Evolutionary conservation across 2,113 vertebrate genomes (phyloP).

Genomic region (Paramisgurnus dabryanus): DNA sequence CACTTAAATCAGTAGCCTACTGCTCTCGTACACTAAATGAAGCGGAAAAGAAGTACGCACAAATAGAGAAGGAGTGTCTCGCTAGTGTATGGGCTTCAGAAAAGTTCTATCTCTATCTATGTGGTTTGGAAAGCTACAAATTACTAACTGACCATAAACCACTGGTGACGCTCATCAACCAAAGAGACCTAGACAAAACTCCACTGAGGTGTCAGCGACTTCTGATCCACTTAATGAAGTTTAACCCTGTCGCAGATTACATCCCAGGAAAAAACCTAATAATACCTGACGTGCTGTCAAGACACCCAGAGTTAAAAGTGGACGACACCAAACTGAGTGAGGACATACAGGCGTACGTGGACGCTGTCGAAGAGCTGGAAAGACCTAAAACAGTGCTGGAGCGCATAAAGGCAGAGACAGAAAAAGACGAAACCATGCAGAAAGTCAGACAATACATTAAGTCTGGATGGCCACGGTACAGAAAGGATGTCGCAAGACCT

Average conservation of each 20-base stretch:
- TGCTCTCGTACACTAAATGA: no score
- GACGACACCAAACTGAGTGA: not conserved
- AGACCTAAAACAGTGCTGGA: slow-evolving; percentile 8
- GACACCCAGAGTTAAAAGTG: not conserved
- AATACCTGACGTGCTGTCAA: not conserved
- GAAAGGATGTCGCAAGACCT: not conserved
- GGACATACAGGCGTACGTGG: slow-evolving; percentile 11
- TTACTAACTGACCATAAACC: slow-evolving; percentile 34
- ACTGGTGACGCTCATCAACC: slow-evolving; percentile 28
- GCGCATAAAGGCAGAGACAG: slow-evolving; percentile 18
- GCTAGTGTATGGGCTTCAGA: not conserved
- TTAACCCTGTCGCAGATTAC: slow-evolving; percentile 12
- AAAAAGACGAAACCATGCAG: slow-evolving; percentile 16
- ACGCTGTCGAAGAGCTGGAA: slow-evolving; percentile 15
- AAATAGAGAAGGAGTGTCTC: no score
- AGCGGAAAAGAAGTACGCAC: no score
- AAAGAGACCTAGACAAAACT: slow-evolving; percentile 28
- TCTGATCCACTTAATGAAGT: slow-evolving; percentile 42
- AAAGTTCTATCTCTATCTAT: slow-evolving; percentile 8
- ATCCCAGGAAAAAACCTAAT: no score
- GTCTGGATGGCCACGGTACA: slow-evolving; percentile 13
- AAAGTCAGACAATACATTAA: not conserved
- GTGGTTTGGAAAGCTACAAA: slow-evolving; percentile 18
- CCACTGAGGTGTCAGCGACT: slow-evolving; percentile 25
- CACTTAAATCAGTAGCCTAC: no score